These are phyloP conservation scores for Polypedilum pembai DNA, from an alignment of 1,140 invertebrate genomes.

Conservation along the genomic window DNA sequence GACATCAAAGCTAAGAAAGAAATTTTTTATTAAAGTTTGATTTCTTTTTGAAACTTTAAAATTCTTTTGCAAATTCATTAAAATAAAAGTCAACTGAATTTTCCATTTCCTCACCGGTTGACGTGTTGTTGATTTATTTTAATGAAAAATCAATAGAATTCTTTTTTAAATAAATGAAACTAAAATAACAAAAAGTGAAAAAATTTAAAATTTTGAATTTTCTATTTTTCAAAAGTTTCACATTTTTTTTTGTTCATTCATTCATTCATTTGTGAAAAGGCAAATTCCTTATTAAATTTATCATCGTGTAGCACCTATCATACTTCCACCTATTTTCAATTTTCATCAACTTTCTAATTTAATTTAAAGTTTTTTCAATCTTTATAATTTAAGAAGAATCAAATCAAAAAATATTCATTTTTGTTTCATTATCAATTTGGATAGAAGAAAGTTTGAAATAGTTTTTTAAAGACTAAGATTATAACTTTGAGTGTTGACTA, in stretches of 20 bases:
- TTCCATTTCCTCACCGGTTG: constrained; percentile 19
- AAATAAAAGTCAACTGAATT: background rate
- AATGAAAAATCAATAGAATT: background rate
- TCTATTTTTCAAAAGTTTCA: background rate
- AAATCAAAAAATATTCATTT: too few relatives aligned
- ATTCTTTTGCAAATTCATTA: too few relatives aligned
- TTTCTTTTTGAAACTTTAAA: too few relatives aligned
- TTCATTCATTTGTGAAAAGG: constrained; percentile 8
- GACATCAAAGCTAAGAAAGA: constrained; percentile 26
- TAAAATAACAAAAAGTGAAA: background rate
- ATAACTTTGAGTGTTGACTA: too few relatives aligned
- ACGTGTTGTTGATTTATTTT: background rate
- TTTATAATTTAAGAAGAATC: too few relatives aligned
- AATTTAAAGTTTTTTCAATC: too few relatives aligned
- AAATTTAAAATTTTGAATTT: background rate
- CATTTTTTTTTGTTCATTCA: background rate
- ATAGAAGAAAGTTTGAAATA: too few relatives aligned
- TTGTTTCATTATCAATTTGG: too few relatives aligned
- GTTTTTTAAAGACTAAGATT: too few relatives aligned
- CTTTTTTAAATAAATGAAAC: too few relatives aligned
- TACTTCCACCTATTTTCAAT: background rate
- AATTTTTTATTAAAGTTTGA: background rate
- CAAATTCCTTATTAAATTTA: background rate
- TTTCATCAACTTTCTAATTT: too few relatives aligned
- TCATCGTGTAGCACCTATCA: constrained; percentile 26